Conservation (phyloP, 1,140 invertebrate species). For the Goniozus legneri region DNA sequence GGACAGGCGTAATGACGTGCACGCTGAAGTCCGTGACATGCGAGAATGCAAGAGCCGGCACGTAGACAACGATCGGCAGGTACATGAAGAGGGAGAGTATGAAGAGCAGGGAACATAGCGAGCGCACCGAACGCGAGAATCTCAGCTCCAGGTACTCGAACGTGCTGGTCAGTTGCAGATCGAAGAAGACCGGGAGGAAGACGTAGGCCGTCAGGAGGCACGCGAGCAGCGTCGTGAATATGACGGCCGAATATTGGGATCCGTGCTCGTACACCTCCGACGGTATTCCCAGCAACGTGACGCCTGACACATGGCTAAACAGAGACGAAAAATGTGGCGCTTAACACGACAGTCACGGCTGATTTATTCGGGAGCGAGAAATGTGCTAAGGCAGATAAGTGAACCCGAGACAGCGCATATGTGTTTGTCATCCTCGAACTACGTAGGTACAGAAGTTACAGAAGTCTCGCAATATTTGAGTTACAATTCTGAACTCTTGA, state of each 20-base stretch:
- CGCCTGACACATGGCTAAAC: constrained; percentile 72
- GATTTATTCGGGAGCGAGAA: too few relatives aligned
- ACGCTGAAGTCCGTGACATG: constrained; percentile 64
- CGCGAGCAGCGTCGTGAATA: constrained; percentile 60
- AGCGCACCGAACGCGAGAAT: constrained; percentile 60
- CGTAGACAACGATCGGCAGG: constrained; percentile 61
- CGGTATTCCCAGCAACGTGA: constrained; percentile 72
- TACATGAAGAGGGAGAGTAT: constrained; percentile 57
- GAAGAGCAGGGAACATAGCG: constrained; percentile 63
- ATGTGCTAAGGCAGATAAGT: too few relatives aligned
- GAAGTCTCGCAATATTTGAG: too few relatives aligned
- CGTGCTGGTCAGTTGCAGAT: constrained; percentile 67
- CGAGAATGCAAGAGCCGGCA: constrained; percentile 60
- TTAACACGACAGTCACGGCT: too few relatives aligned
- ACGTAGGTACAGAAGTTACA: too few relatives aligned
- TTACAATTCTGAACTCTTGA: too few relatives aligned
- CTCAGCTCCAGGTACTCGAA: constrained; percentile 75
- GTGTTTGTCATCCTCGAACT: too few relatives aligned
- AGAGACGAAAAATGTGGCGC: too few relatives aligned
- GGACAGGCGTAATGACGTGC: constrained; percentile 61
- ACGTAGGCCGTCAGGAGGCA: constrained; percentile 60
- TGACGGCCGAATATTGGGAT: constrained; percentile 62
- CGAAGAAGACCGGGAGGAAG: constrained; percentile 72
- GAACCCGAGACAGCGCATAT: too few relatives aligned
- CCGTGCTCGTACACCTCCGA: constrained; percentile 74